Base-by-base conservation (phyloP, 2,888 invertebrate genomes). In the Bruchidius siliquastri region DNA sequence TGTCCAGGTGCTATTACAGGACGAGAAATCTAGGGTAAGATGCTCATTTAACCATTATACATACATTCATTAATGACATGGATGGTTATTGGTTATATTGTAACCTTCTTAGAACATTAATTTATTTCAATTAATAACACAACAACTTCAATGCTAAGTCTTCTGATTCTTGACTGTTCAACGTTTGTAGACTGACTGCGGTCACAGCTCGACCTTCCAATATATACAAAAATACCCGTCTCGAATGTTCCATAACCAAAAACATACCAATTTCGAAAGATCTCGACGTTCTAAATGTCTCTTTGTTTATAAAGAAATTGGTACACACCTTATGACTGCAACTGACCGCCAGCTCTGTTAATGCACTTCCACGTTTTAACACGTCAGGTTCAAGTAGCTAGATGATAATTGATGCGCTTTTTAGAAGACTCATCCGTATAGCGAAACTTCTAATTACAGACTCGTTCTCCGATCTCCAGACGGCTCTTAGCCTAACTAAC, bases 1-100 rank as follows among this genome's bases (percentile, higher is more conserved):
- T 80, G 92, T 95, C 74, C 88, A 90, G 78, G 94, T 94, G 0
- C 85, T 95, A 73, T 88, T 94, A 70, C 88, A 88, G 76, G 89
- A 89, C 78, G 88, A 89, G 79, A 87, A 84, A 78, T 80, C 79
- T 72, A 82, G 86, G 79, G 87, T 87, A 80, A 82, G 82, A 78
- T 71, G 71, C 30, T 30, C 26, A 4, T 2, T 26, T 4, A 2
- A 26, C 3, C 26, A 26, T 8, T n/a, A n/a, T n/a, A n/a, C n/a
- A n/a, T n/a, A n/a, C n/a, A n/a, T n/a, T n/a, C n/a, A n/a, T n/a
- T n/a, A n/a, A n/a, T n/a, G n/a, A n/a, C n/a, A n/a, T n/a, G n/a
- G n/a, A n/a, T n/a, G n/a, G n/a, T n/a, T n/a, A n/a, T n/a, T n/a
- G n/a, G n/a, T n/a, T n/a, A n/a, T n/a, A n/a, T n/a, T n/a, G n/a